Conservation (phyloP, 2,113 vertebrate species). For the Malurus cyaneus region DNA sequence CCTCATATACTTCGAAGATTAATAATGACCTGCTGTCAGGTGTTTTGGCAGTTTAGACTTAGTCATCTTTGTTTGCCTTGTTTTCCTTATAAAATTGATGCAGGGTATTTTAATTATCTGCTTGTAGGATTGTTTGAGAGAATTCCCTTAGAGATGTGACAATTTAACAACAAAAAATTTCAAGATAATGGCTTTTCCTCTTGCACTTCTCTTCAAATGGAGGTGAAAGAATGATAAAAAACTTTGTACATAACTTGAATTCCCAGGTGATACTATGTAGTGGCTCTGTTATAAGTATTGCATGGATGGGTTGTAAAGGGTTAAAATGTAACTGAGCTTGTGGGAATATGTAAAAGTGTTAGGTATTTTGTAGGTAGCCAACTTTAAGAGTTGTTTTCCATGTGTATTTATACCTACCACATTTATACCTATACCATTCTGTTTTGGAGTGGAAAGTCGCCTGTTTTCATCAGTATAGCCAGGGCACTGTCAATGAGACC, state of each 20-base stretch:
- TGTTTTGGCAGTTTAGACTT: background rate
- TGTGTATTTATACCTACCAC: background rate
- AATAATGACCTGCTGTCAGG: background rate
- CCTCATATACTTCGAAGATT: background rate
- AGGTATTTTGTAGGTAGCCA: background rate
- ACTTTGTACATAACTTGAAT: background rate
- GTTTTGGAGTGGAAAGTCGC: background rate
- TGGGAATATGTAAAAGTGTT: background rate
- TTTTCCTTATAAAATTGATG: background rate
- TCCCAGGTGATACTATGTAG: background rate
- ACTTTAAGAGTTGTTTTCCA: background rate
- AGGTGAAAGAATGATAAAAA: background rate
- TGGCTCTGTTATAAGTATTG: background rate
- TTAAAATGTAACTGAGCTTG: background rate
- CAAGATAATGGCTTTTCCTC: background rate
- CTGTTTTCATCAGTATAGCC: background rate
- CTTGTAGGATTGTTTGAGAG: background rate
- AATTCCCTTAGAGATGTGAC: background rate
- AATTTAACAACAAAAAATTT: background rate
- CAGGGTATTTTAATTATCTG: background rate
- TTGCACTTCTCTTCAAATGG: background rate
- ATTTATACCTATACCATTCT: background rate
- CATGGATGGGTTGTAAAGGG: background rate
- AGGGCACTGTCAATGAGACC: background rate
- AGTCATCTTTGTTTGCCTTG: background rate